Conservation (phyloP, 2,888 invertebrate genomes). For the Tenthredo scrophulariae region DNA sequence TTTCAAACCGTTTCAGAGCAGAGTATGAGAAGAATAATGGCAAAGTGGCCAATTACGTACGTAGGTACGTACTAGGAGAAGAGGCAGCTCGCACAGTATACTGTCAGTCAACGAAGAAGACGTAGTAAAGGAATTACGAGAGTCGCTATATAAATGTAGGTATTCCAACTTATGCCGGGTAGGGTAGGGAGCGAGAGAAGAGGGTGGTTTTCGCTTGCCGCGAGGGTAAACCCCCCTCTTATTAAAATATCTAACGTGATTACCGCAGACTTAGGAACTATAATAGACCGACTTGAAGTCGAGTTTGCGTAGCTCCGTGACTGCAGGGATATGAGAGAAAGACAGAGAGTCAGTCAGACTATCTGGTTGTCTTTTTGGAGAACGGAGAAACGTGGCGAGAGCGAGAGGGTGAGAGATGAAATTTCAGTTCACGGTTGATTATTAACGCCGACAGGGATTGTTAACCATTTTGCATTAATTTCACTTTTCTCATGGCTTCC, state of each 20-base stretch:
- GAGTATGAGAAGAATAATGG: background rate
- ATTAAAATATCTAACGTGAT: conserved; percentile 76
- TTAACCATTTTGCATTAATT: conserved; percentile 53
- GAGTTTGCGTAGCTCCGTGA: conserved; percentile 62
- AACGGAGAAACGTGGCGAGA: background rate
- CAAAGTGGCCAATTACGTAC: background rate
- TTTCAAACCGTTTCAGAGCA: background rate
- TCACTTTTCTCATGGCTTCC: conserved; percentile 37
- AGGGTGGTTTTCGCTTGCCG: conserved; percentile 52
- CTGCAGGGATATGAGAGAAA: conserved; percentile 7
- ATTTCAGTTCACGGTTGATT: conserved; percentile 50
- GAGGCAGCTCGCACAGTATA: background rate
- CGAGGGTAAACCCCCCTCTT: conserved; percentile 66
- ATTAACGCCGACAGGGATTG: conserved; percentile 51
- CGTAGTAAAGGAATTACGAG: conserved; percentile 70
- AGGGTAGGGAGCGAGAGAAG: conserved; percentile 57
- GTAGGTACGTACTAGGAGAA: background rate
- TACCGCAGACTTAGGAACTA: conserved; percentile 74
- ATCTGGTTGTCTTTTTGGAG: background rate
- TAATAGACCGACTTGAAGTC: conserved; percentile 70
- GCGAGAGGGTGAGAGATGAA: background rate
- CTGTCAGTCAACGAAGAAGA: conserved; percentile 53
- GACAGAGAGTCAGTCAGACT: conserved; percentile 1
- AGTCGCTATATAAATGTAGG: conserved; percentile 73
- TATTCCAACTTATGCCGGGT: conserved; percentile 52